Percentiles rank a stretch among this genome's conserved stretches.
Conservation (phyloP, 2,797 vertebrate genomes). For the Eulemur albifrons region DNA sequence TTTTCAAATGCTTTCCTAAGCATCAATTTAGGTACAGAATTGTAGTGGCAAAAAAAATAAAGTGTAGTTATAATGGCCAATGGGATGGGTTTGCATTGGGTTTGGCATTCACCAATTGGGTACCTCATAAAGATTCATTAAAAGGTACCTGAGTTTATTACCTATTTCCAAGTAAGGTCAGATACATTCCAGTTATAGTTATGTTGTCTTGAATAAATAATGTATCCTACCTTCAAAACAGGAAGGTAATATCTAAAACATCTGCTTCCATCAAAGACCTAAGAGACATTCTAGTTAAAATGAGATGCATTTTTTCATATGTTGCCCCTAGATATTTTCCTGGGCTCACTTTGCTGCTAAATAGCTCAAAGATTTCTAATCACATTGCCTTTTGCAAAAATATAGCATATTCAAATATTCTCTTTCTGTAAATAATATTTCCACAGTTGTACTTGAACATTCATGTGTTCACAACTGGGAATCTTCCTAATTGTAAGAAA, state of each 20-base stretch:
- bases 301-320: background rate
- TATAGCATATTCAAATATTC: background rate
- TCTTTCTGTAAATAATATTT: background rate
- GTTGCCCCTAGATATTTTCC: background rate
- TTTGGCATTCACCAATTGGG: background rate
- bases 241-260: slow-evolving; percentile 15
- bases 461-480: background rate
- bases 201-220: background rate
- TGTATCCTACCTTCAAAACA: background rate
- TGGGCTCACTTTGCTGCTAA: background rate
- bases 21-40: background rate
- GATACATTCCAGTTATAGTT: background rate
- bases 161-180: background rate
- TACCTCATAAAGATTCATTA: background rate
- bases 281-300: background rate
- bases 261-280: background rate
- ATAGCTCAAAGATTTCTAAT: background rate
- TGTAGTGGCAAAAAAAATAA: background rate
- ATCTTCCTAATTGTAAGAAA: background rate
- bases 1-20: slow-evolving; percentile 10
- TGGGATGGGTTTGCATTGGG: background rate
- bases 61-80: background rate
- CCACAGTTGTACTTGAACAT: slow-evolving; percentile 8
- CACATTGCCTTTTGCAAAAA: background rate
- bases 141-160: background rate